phyloP scores from a whole-genome alignment of 2,888 invertebrate genomes.

The Aplocera efformata region DNA sequence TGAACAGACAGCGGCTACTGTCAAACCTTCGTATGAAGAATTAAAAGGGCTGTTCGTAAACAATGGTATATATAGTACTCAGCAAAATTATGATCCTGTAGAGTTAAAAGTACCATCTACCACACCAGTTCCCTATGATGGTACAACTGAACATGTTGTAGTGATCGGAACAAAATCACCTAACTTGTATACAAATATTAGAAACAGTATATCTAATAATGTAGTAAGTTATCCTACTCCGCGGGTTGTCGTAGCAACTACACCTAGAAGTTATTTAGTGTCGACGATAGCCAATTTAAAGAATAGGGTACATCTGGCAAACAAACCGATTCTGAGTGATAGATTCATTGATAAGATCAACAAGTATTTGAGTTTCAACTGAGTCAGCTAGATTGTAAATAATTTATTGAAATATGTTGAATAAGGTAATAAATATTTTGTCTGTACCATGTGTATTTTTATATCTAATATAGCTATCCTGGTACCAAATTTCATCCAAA shows the following conservation, averaged over 20 bases:
- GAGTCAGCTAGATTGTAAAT: slow-evolving; percentile 29
- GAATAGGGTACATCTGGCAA: slow-evolving; percentile 44
- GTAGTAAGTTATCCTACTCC: slow-evolving; percentile 24
- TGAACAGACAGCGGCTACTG: slow-evolving; percentile 28
- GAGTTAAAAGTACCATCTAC: slow-evolving; percentile 44
- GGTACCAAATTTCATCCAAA: too few species aligned
- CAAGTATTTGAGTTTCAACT: slow-evolving; percentile 61
- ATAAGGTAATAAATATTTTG: slow-evolving; percentile 4
- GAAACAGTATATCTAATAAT: slow-evolving; percentile 34
- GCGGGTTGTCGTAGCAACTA: slow-evolving; percentile 29
- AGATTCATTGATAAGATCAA: slow-evolving; percentile 63
- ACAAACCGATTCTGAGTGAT: slow-evolving; percentile 53
- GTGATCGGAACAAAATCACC: slow-evolving; percentile 45
- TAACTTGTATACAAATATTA: slow-evolving; percentile 52
- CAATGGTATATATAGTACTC: slow-evolving; percentile 36
- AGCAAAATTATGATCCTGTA: slow-evolving; percentile 34
- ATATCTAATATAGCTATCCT: too few species aligned
- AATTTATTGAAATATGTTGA: slow-evolving; percentile 22
- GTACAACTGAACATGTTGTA: slow-evolving; percentile 48
- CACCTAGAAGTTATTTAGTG: slow-evolving; percentile 48
- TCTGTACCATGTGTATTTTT: too few species aligned
- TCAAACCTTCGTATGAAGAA: slow-evolving; percentile 46
- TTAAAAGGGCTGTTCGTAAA: slow-evolving; percentile 51
- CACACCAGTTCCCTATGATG: slow-evolving; percentile 33
- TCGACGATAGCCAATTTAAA: slow-evolving; percentile 59